Evolutionary conservation across 35 echinoderm and acorn worm genomes (phyloP).

Genomic region (Anneissia japonica): DNA sequence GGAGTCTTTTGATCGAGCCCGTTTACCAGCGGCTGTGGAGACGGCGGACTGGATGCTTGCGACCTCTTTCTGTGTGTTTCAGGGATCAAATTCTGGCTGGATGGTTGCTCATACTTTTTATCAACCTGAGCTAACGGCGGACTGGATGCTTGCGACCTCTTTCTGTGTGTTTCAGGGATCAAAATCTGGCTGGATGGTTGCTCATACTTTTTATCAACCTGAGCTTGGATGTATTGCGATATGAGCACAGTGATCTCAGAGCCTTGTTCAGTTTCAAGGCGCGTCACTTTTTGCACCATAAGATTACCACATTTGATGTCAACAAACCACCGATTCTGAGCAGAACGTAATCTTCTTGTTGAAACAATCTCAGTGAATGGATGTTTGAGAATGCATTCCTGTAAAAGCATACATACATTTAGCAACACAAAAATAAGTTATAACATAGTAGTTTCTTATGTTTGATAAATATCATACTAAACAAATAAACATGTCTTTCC

Average conservation of each 20-base stretch:
- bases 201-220: not conserved
- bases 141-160: not conserved
- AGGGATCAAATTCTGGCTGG: not conserved
- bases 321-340: slow-evolving; percentile 46
- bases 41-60: not conserved
- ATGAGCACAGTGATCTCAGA: slow-evolving; percentile 22
- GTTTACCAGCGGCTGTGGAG: not conserved
- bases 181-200: not conserved
- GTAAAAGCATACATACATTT: slow-evolving; percentile 4
- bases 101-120: not conserved
- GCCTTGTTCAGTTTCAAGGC: slow-evolving; percentile 55
- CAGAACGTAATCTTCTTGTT: slow-evolving; percentile 34
- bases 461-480: too few relatives aligned
- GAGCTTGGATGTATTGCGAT: slow-evolving; percentile 25
- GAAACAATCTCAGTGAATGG: slow-evolving; percentile 57
- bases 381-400: slow-evolving; percentile 49
- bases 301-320: slow-evolving; percentile 82
- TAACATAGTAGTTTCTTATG: too few relatives aligned
- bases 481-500: too few relatives aligned
- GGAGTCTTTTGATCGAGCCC: not conserved
- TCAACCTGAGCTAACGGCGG: not conserved
- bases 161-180: not conserved
- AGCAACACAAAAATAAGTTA: too few relatives aligned
- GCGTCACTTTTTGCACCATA: slow-evolving; percentile 54
- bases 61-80: not conserved